These are phyloP conservation scores for Microplitis deprimator DNA, from an alignment of 2,888 invertebrate genomes.

Conservation along the genomic window DNA sequence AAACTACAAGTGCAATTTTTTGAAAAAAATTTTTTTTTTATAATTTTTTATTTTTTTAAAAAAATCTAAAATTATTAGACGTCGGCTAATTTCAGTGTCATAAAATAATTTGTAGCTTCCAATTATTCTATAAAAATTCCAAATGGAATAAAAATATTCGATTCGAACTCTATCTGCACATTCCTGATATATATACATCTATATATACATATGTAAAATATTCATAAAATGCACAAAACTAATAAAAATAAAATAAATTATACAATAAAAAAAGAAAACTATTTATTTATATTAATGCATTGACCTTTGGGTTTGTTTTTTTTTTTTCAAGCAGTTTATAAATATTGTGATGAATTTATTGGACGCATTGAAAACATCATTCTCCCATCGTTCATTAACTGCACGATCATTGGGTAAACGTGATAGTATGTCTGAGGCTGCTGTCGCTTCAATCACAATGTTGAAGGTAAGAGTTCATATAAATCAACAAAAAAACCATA, in stretches of 20 bases:
- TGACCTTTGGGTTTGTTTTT: background rate
- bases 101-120: too few relatives aligned
- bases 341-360: constrained; percentile 92
- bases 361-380: constrained; percentile 92
- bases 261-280: background rate
- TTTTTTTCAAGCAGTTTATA: constrained; percentile 80
- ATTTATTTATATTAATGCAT: background rate
- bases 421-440: constrained; percentile 91
- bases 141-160: too few relatives aligned
- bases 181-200: background rate
- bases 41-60: too few relatives aligned
- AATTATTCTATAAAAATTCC: too few relatives aligned
- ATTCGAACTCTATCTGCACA: too few relatives aligned
- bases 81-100: too few relatives aligned
- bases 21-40: too few relatives aligned
- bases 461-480: constrained; percentile 75
- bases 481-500: too few relatives aligned
- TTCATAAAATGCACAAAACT: constrained; percentile 27
- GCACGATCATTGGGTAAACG: constrained; percentile 89
- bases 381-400: constrained; percentile 89
- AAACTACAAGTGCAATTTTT: too few relatives aligned
- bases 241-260: constrained; percentile 24
- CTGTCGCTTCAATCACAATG: constrained; percentile 89
- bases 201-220: constrained; percentile 40
- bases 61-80: too few relatives aligned